Conservation (phyloP, 2,113 vertebrate species). For the Piprites chloris region DNA sequence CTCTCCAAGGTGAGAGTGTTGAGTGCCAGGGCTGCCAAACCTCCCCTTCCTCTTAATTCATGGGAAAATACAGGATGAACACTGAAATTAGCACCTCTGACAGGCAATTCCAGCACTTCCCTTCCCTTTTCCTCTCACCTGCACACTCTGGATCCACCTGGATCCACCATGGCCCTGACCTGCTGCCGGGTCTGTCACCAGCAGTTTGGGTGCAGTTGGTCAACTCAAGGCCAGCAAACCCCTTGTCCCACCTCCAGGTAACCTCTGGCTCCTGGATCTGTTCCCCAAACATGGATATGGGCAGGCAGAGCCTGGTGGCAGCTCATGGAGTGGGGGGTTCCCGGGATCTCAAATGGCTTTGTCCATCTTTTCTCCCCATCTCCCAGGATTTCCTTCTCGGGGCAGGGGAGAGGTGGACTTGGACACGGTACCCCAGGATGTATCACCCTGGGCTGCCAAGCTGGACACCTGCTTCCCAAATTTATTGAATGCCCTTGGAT, state of each 20-base stretch:
- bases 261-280: background rate
- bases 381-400: background rate
- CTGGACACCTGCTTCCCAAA: background rate
- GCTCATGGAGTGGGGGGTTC: background rate
- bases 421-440: background rate
- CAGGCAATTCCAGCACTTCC: background rate
- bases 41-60: background rate
- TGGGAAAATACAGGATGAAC: background rate
- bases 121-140: background rate
- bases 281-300: accelerated
- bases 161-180: accelerated
- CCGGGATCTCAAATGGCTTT: no score
- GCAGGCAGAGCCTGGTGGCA: background rate
- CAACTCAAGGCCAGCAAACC: background rate
- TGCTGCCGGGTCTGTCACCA: background rate
- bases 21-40: background rate
- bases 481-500: background rate
- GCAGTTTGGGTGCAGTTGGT: background rate
- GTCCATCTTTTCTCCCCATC: background rate
- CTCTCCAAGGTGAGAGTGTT: accelerated
- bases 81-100: accelerated
- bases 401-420: background rate
- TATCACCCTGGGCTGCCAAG: background rate
- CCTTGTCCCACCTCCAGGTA: background rate
- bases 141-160: background rate